These are phyloP conservation scores for Drosophila kikkawai DNA, from an alignment of 1,140 invertebrate genomes.

Conservation along the genomic window DNA sequence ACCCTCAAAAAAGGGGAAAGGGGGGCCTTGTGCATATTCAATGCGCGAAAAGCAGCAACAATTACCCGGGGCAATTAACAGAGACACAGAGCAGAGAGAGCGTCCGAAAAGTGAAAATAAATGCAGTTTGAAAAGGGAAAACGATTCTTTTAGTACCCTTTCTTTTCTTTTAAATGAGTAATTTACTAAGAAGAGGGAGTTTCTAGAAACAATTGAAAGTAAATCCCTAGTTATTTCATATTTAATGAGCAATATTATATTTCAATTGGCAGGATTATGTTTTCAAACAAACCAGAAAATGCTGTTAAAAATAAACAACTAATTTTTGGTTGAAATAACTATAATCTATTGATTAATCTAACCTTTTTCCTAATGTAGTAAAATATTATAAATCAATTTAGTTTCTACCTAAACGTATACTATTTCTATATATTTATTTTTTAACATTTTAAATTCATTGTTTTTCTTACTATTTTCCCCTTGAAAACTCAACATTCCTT, in stretches of 20 bases:
- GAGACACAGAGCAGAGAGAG: conserved; percentile 20
- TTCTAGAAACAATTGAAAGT: not conserved
- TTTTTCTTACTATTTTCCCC: not conserved
- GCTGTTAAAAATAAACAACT: not conserved
- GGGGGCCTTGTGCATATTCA: conserved; percentile 32
- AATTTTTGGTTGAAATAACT: not conserved
- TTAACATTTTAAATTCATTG: not conserved
- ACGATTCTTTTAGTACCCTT: not conserved
- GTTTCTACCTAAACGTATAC: not conserved
- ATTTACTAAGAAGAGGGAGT: too few species aligned
- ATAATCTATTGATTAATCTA: not conserved
- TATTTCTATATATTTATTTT: not conserved
- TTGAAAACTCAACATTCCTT: not conserved
- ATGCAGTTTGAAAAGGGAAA: not conserved
- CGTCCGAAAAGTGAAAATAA: conserved; percentile 30
- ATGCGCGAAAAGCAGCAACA: conserved; percentile 53
- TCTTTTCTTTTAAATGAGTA: not conserved
- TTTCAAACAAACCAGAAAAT: not conserved
- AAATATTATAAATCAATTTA: not conserved
- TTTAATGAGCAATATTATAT: not conserved
- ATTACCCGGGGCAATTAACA: conserved; percentile 71
- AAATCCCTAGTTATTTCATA: fast-evolving
- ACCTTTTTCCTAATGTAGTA: not conserved
- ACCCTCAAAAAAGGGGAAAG: not conserved
- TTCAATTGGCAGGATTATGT: not conserved